Evolutionary conservation across 1,140 invertebrate genomes (phyloP).

Genomic region (Drosophila teissieri): DNA sequence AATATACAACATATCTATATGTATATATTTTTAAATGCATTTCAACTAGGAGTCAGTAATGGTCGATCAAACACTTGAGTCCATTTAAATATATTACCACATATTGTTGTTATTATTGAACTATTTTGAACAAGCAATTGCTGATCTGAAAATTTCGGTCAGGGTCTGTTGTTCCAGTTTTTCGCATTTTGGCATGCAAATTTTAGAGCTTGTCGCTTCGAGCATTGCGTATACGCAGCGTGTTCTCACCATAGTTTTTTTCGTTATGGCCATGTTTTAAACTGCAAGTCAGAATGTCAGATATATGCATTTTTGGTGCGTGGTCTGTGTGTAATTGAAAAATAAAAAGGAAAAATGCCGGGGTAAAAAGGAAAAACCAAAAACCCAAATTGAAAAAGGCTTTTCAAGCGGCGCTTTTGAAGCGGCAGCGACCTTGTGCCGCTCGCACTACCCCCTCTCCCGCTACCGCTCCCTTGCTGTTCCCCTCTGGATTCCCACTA

Average conservation of each 20-base stretch:
- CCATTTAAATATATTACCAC: neutral
- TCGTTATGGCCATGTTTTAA: slow-evolving; percentile 5
- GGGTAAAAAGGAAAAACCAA: slow-evolving; percentile 36
- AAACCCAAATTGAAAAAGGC: slow-evolving; percentile 49
- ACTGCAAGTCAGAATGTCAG: slow-evolving; percentile 60
- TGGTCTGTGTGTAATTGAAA: slow-evolving; percentile 62
- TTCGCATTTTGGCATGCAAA: slow-evolving; percentile 47
- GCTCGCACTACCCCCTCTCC: neutral
- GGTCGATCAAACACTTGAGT: neutral
- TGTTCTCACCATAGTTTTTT: slow-evolving; percentile 30
- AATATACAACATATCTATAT: neutral
- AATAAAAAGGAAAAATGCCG: neutral
- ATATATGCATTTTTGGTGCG: slow-evolving; percentile 41
- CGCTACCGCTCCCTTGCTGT: slow-evolving; percentile 5
- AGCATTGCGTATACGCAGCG: slow-evolving; percentile 55
- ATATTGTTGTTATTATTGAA: slow-evolving; percentile 5
- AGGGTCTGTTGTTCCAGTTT: slow-evolving; percentile 34
- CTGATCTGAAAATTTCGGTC: slow-evolving; percentile 20
- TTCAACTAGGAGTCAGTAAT: neutral
- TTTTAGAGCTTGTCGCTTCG: slow-evolving; percentile 4
- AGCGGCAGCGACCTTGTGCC: slow-evolving; percentile 61
- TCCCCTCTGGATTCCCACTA: slow-evolving; percentile 1
- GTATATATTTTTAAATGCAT: neutral
- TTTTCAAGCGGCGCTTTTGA: slow-evolving; percentile 65
- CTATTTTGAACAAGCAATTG: slow-evolving; percentile 10